These are phyloP conservation scores for Drosophila chauvacae DNA, from an alignment of 1,140 invertebrate genomes.

Conservation along the genomic window DNA sequence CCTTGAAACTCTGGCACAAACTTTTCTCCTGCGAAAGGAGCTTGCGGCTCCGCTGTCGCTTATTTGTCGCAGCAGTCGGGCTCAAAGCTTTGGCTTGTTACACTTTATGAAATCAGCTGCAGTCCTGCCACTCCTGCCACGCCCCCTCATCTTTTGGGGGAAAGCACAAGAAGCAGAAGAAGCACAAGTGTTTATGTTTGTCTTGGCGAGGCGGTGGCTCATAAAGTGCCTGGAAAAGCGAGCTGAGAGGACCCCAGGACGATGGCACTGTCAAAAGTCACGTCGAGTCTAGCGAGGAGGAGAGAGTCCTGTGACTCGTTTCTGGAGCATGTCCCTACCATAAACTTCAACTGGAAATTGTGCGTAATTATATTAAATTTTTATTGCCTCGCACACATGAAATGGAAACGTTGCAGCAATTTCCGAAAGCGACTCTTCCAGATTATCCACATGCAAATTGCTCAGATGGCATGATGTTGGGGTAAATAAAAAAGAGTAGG, in stretches of 20 bases:
- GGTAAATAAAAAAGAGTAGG: slow-evolving; percentile 5
- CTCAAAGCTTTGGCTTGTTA: slow-evolving; percentile 77
- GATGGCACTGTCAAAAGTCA: slow-evolving; percentile 72
- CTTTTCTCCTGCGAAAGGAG: slow-evolving; percentile 53
- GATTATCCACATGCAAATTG: slow-evolving; percentile 52
- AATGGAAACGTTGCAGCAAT: slow-evolving; percentile 70
- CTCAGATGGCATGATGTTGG: slow-evolving; percentile 9
- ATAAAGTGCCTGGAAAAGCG: slow-evolving; percentile 64
- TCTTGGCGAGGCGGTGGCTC: slow-evolving; percentile 69
- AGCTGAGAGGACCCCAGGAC: slow-evolving; percentile 29
- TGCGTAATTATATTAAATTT: slow-evolving; percentile 83
- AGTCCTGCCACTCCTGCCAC: slow-evolving; percentile 26
- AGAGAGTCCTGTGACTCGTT: slow-evolving; percentile 30
- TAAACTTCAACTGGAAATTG: slow-evolving; percentile 80
- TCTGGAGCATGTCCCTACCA: slow-evolving; percentile 47
- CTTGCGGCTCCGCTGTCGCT: slow-evolving; percentile 52
- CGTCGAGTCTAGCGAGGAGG: slow-evolving; percentile 8
- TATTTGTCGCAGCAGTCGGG: slow-evolving; percentile 74
- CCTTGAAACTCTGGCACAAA: slow-evolving; percentile 51
- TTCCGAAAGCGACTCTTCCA: slow-evolving; percentile 36
- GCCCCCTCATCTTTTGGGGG: neutral
- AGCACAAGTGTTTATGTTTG: slow-evolving; percentile 78
- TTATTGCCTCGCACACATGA: slow-evolving; percentile 65
- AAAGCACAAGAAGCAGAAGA: too few species aligned
- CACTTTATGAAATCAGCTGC: slow-evolving; percentile 80